These are phyloP conservation scores for Melanostigma gelatinosum DNA, from an alignment of 2,113 vertebrate species.

Conservation along the genomic window DNA sequence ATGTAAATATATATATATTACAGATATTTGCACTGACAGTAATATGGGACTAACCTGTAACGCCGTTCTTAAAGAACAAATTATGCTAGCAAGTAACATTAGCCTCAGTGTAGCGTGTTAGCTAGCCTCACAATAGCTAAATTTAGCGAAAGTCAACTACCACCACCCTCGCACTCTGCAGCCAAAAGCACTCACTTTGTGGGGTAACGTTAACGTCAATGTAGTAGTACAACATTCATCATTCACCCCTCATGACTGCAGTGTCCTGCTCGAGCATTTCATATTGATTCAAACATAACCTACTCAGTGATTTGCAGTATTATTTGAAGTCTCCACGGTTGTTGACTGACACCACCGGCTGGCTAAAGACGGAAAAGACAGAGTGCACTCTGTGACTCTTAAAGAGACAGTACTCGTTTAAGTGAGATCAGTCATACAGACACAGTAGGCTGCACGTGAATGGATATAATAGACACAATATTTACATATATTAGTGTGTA, in stretches of 20 bases:
- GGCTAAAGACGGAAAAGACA: conserved; percentile 75
- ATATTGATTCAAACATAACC: conserved; percentile 73
- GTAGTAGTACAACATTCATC: accelerated
- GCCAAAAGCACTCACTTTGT: not conserved
- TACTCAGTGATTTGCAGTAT: conserved; percentile 46
- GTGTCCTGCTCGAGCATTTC: not conserved
- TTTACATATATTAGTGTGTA: not conserved
- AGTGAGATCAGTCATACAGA: not conserved
- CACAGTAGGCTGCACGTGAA: not conserved
- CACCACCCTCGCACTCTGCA: conserved; percentile 8
- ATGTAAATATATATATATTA: not conserved
- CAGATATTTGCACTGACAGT: not conserved
- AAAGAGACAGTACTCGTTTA: conserved; percentile 69
- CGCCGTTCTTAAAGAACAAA: conserved; percentile 26
- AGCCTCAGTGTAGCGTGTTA: conserved; percentile 39
- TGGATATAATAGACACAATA: not conserved
- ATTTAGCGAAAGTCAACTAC: conserved; percentile 63
- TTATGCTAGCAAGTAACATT: conserved; percentile 34
- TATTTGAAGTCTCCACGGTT: conserved; percentile 65
- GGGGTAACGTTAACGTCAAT: not conserved
- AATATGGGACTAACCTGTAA: not conserved
- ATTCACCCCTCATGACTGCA: not conserved
- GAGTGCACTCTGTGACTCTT: conserved; percentile 61
- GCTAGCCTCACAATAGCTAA: conserved; percentile 60
- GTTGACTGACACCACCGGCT: conserved; percentile 83